Percentiles rank a stretch among this genome's conserved stretches.
phyloP scores from a whole-genome alignment of 2,113 vertebrate genomes.

The Alethe castanea region DNA sequence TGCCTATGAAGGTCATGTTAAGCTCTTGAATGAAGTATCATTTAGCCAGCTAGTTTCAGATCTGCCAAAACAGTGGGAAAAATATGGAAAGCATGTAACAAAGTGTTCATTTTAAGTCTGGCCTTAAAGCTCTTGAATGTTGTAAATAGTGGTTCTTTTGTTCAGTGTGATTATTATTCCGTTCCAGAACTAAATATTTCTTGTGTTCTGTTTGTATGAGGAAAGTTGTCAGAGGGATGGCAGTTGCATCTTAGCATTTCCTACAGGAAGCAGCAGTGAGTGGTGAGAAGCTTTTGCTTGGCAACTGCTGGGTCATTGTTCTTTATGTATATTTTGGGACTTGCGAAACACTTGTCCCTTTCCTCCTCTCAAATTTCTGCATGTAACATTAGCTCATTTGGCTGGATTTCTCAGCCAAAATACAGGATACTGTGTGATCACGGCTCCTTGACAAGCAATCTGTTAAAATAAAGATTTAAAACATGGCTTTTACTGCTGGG shows the following conservation, averaged over 20 bases:
- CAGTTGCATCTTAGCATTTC: neutral
- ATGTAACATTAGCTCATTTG: neutral
- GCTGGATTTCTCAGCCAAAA: neutral
- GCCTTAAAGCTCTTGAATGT: neutral
- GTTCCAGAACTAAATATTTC: neutral
- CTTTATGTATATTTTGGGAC: neutral
- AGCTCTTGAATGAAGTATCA: neutral
- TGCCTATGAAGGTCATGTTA: neutral
- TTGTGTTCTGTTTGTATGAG: neutral
- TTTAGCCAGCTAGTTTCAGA: neutral
- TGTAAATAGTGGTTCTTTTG: neutral
- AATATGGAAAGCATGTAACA: neutral
- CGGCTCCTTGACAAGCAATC: neutral
- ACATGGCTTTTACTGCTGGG: neutral
- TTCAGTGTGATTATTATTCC: neutral
- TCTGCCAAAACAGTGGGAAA: neutral
- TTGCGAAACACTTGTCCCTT: neutral
- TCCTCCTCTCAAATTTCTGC: neutral
- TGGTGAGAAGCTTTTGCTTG: neutral
- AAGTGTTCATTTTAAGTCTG: neutral
- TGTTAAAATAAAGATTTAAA: neutral
- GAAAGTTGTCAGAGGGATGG: neutral
- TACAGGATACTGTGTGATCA: neutral
- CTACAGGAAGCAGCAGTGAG: neutral
- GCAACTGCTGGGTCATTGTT: conserved; percentile 10